These are phyloP conservation scores for Gadopsis bispinosus DNA, from an alignment of 2,797 vertebrate genomes.

Conservation along the genomic window DNA sequence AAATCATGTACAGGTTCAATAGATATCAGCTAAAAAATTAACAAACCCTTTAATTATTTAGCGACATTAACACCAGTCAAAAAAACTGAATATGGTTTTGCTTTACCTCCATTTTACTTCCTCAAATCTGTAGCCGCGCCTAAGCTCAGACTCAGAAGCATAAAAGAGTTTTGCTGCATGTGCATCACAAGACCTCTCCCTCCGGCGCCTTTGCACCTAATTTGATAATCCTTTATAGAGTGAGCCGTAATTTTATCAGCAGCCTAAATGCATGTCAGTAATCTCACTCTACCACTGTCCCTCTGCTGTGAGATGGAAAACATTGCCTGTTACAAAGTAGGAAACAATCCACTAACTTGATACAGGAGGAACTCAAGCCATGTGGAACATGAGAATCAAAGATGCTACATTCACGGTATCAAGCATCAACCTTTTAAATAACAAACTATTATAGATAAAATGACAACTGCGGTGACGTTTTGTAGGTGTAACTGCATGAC, in stretches of 20 bases:
- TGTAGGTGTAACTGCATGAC: neutral
- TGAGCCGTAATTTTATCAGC: constrained; percentile 72
- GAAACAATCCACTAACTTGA: constrained; percentile 38
- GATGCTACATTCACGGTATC: neutral
- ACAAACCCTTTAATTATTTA: neutral
- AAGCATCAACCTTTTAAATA: neutral
- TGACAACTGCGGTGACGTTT: neutral
- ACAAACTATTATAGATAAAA: neutral
- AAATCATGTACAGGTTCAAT: neutral
- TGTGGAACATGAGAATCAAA: constrained; percentile 12
- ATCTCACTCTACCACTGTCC: constrained; percentile 26
- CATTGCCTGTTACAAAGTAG: constrained; percentile 15
- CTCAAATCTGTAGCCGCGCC: constrained; percentile 80
- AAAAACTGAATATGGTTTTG: constrained; percentile 21
- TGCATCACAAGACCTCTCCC: constrained; percentile 77
- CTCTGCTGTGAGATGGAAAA: constrained; percentile 57
- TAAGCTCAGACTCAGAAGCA: constrained; percentile 54
- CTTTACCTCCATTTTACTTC: constrained; percentile 81
- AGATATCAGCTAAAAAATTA: neutral
- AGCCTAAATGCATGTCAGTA: constrained; percentile 66
- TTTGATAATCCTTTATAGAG: constrained; percentile 73
- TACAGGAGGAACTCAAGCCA: constrained; percentile 32
- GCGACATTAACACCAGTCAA: neutral
- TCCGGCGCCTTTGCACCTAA: constrained; percentile 60
- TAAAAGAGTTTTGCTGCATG: constrained; percentile 53